phyloP scores from a whole-genome alignment of 1,140 invertebrate species.

The Zelostemma sp. region DNA sequence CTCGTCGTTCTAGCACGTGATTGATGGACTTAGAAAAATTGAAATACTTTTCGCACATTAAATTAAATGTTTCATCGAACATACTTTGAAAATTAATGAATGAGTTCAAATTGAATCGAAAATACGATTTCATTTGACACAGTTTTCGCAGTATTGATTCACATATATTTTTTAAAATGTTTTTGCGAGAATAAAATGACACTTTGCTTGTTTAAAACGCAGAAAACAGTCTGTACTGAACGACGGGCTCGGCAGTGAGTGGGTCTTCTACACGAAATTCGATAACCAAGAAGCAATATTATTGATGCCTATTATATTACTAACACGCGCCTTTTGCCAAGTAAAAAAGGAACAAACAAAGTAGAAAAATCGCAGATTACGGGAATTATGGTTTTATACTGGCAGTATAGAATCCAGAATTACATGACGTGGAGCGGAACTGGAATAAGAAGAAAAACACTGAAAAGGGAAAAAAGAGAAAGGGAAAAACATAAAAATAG shows the following conservation, averaged over 20 bases:
- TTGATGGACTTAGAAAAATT: not conserved
- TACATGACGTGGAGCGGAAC: not conserved
- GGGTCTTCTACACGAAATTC: conserved; percentile 34
- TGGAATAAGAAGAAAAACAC: conserved; percentile 4
- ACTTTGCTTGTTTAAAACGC: no score
- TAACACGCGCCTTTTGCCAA: conserved; percentile 52
- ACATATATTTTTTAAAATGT: not conserved
- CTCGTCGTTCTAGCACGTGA: not conserved
- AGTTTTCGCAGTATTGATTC: no score
- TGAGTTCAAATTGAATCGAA: no score
- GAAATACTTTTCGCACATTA: no score
- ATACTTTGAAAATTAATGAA: no score
- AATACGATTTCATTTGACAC: no score
- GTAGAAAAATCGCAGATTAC: conserved; percentile 7
- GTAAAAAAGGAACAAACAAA: conserved; percentile 31
- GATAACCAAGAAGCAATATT: conserved; percentile 68
- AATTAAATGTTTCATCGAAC: no score
- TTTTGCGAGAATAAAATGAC: no score
- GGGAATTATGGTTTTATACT: conserved; percentile 18
- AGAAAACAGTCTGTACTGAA: not conserved
- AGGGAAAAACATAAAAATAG: not conserved
- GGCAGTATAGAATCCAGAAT: conserved; percentile 5
- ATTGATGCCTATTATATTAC: conserved; percentile 63
- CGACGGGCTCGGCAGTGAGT: conserved; percentile 12
- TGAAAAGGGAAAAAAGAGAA: not conserved